These are phyloP conservation scores for Mnemiopsis leidyi DNA, from an alignment of 37 sponge, comb jelly and placozoan species.

Conservation along the genomic window DNA sequence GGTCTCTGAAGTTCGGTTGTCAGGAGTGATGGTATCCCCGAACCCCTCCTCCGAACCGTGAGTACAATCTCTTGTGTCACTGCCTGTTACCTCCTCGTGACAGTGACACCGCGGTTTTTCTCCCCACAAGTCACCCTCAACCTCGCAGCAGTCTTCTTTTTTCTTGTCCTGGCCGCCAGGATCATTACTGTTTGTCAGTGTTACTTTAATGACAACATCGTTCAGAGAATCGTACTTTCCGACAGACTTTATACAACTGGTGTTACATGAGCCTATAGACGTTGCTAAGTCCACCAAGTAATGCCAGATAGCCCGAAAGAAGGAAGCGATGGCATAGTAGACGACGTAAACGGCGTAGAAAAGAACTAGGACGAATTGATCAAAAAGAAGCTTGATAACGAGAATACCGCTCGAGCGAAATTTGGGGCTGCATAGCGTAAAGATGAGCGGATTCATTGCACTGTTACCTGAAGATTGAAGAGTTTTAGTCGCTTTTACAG, in stretches of 20 bases:
- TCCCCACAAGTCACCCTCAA: not conserved
- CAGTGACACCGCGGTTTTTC: not conserved
- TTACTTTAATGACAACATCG: conserved; percentile 60
- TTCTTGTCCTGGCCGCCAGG: not conserved
- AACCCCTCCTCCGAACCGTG: not conserved
- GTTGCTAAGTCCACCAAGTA: not conserved
- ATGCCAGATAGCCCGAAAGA: not conserved
- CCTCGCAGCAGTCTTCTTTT: not conserved
- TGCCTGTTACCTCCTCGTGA: not conserved
- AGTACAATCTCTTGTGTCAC: not conserved
- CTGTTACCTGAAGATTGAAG: conserved; percentile 39
- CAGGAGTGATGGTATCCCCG: not conserved
- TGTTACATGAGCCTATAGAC: not conserved
- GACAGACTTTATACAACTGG: not conserved
- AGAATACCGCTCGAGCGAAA: conserved; percentile 13
- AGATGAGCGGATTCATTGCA: conserved; percentile 63
- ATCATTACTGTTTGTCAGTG: conserved; percentile 50
- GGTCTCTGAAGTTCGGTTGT: not conserved
- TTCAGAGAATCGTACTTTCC: conserved; percentile 43
- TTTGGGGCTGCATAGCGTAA: conserved; percentile 51
- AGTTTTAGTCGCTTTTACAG: too few relatives aligned
- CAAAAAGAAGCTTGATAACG: not conserved
- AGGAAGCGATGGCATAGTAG: not conserved
- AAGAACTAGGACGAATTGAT: not conserved
- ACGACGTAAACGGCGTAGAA: conserved; percentile 24